Base-by-base conservation (phyloP, 2,113 vertebrate species). In the Beaufortia kweichowensis region DNA sequence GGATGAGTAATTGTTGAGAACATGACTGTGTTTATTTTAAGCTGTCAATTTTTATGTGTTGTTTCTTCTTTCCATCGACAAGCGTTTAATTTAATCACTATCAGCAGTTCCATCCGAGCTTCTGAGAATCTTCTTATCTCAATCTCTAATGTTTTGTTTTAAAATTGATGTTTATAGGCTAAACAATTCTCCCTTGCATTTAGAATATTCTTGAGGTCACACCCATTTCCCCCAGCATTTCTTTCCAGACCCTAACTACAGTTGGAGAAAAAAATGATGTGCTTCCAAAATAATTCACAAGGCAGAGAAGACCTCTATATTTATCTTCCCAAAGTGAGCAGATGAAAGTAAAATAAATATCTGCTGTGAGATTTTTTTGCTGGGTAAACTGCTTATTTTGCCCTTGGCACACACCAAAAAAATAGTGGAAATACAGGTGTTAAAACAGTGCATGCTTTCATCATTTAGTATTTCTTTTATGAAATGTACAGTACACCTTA, bases 241-340 rank as follows among this genome's bases (percentile, higher is more conserved):
- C 76, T 60, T 62, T 41, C 57, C 65, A 81, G 86, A 87, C 86
- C 83, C 90, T 87, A 88, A 78, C 6, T 10, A 64, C 6, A 35
- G 46, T 17, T 46, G 21, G 21, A 26, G 11, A 48, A 23, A 48
- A 23, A 21, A 59, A 31, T n/a, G 57, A 53, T 53, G 31, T 41
- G 56, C 11, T 35, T 68, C 31, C 28, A 53, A 26, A 63, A 60
- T 53, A 53, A 69, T 62, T 72, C 68, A 78, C 28, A 71, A 35
- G 21, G 19, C n/a, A 31, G 26, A 43, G 2, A 24, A 43, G 60
- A 63, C 29, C 15, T 69, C 19, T 53, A 43, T 53, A 57, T 72
- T 29, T 64, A 26, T 21, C 3, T 39, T 72, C 24, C 68, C 57
- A 57, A 24, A 57, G 59, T 46, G 26, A 53, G 28, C 10, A 48